Conservation (phyloP, 2,797 vertebrate genomes). For the Caiman crocodilus region DNA sequence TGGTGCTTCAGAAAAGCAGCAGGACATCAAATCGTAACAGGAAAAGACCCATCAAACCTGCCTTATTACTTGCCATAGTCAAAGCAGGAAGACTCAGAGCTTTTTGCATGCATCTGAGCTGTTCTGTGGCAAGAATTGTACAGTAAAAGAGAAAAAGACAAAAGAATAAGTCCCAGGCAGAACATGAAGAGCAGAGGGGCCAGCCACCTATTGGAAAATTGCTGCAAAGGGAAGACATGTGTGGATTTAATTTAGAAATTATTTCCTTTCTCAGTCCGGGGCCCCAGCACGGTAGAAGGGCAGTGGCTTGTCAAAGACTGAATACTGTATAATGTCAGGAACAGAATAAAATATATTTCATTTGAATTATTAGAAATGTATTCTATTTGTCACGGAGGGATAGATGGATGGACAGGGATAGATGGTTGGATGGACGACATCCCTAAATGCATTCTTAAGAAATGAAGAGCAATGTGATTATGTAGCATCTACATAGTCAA, state of each 20-base stretch:
- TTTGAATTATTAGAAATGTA: background rate
- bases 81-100: background rate
- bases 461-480: background rate
- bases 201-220: background rate
- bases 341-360: background rate
- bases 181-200: background rate
- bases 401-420: background rate
- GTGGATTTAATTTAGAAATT: background rate
- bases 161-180: background rate
- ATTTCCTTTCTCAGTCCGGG: background rate
- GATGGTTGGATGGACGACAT: background rate
- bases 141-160: background rate
- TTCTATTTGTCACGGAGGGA: background rate
- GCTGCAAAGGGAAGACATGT: background rate
- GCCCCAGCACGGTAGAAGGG: background rate
- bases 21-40: background rate
- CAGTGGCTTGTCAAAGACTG: background rate
- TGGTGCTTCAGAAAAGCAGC: background rate
- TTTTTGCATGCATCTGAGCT: background rate
- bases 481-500: background rate
- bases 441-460: background rate
- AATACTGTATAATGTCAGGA: background rate
- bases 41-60: no score
- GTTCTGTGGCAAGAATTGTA: background rate
- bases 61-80: no score